Conservation (phyloP, 2,888 invertebrate genomes). For the Lacanobia wlatinum region DNA sequence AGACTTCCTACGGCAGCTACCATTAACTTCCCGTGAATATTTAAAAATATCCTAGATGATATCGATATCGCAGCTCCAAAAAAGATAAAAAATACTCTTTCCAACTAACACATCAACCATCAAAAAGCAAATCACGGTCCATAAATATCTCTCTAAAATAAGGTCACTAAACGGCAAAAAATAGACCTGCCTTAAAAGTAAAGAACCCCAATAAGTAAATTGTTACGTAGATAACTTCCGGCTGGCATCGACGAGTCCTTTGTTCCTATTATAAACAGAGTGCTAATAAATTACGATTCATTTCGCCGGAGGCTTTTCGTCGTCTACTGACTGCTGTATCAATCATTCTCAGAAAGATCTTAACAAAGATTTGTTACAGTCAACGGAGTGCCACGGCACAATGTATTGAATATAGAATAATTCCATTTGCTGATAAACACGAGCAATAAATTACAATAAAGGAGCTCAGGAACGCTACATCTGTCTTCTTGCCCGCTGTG, state of each 20-base stretch:
- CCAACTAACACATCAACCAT: slow-evolving; percentile 18
- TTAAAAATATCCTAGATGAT: too few relatives aligned
- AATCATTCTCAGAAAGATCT: slow-evolving; percentile 81
- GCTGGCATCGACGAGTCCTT: slow-evolving; percentile 73
- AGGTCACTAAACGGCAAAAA: slow-evolving; percentile 52
- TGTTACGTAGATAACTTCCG: slow-evolving; percentile 77
- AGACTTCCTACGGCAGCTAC: too few relatives aligned
- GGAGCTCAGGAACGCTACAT: slow-evolving; percentile 60
- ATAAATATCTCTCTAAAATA: slow-evolving; percentile 52
- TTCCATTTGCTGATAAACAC: slow-evolving; percentile 71
- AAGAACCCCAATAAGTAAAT: slow-evolving; percentile 79
- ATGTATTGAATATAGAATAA: slow-evolving; percentile 75
- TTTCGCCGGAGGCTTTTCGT: slow-evolving; percentile 77
- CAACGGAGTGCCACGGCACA: slow-evolving; percentile 72
- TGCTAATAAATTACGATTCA: slow-evolving; percentile 83
- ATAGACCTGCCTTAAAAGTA: slow-evolving; percentile 52
- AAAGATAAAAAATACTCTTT: not conserved
- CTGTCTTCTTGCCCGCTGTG: slow-evolving; percentile 56
- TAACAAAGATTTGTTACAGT: slow-evolving; percentile 83
- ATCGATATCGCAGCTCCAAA: not conserved
- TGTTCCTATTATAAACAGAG: slow-evolving; percentile 80
- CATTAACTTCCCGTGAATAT: too few relatives aligned
- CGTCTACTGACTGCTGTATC: slow-evolving; percentile 77
- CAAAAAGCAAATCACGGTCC: slow-evolving; percentile 34
- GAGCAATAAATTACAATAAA: slow-evolving; percentile 70